Percentiles rank a stretch among this genome's conserved stretches.
phyloP scores from a whole-genome alignment of 2,113 vertebrate species.

The Rattus rattus region DNA sequence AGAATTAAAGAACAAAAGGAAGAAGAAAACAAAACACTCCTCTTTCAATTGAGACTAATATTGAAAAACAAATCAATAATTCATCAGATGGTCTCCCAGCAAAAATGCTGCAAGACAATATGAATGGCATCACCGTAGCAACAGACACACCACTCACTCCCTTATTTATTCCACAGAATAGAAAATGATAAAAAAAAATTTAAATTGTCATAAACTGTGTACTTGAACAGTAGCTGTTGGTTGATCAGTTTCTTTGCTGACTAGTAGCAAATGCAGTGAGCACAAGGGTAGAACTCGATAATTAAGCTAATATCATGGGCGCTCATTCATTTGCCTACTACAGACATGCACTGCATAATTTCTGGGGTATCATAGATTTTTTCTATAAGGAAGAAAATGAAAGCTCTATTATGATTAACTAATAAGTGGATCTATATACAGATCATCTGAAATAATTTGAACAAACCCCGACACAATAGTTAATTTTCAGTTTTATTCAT shows the following conservation, averaged over 20 bases:
- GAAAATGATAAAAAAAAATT: background rate
- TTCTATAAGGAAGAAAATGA: background rate
- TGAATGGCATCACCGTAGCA: background rate
- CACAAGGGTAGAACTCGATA: background rate
- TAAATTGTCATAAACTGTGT: background rate
- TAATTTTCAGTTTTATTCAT: conserved; percentile 44
- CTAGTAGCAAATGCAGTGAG: background rate
- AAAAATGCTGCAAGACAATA: background rate
- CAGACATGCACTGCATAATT: background rate
- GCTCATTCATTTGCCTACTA: background rate
- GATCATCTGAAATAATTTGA: background rate
- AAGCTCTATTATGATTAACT: background rate
- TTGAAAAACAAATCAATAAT: background rate
- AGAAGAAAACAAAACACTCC: background rate
- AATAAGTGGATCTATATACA: conserved; percentile 1
- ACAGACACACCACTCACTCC: background rate
- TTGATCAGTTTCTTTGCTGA: background rate
- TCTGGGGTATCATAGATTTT: background rate
- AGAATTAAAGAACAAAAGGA: background rate
- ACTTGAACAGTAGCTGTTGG: background rate
- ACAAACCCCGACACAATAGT: background rate
- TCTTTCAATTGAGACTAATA: background rate
- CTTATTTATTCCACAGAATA: conserved; percentile 24
- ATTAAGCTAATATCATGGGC: background rate
- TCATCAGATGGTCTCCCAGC: too few relatives aligned